A percentile compares a stretch with the other conserved stretches of the same genome.
These are phyloP conservation scores for Meteorus colon DNA, from an alignment of 2,888 invertebrate species.

Conservation along the genomic window DNA sequence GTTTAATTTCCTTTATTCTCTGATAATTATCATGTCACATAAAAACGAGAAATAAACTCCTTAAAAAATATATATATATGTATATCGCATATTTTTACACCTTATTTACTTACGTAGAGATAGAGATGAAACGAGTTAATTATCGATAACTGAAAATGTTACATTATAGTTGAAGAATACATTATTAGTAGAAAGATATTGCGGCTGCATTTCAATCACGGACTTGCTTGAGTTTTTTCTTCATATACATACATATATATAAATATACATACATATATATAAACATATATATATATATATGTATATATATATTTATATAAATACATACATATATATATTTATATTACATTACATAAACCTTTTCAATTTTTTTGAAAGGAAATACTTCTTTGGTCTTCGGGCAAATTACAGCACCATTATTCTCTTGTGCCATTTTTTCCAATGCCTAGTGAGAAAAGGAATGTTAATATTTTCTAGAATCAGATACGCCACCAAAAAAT, in stretches of 20 bases:
- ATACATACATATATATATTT: background rate
- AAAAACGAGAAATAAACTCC: constrained; percentile 31
- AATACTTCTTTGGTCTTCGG: constrained; percentile 95
- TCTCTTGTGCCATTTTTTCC: constrained; percentile 90
- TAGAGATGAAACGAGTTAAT: constrained; percentile 23
- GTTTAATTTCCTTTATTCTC: constrained; percentile 21
- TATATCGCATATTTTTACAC: constrained; percentile 29
- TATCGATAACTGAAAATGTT: constrained; percentile 16
- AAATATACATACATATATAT: too few species aligned
- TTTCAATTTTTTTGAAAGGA: constrained; percentile 92
- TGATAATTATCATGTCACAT: constrained; percentile 33
- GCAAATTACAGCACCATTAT: constrained; percentile 93
- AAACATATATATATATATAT: too few species aligned
- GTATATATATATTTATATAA: too few species aligned
- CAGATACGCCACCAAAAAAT: constrained; percentile 1
- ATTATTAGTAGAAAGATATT: constrained; percentile 2
- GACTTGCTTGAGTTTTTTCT: background rate
- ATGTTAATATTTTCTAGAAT: background rate
- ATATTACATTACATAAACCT: constrained; percentile 96
- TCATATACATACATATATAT: background rate
- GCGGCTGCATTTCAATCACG: background rate
- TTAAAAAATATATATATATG: constrained; percentile 42
- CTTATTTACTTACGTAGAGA: constrained; percentile 32
- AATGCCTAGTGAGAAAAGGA: constrained; percentile 80
- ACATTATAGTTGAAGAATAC: constrained; percentile 11